Conservation (phyloP, 2,113 vertebrate species). For the Mus pahari region DNA sequence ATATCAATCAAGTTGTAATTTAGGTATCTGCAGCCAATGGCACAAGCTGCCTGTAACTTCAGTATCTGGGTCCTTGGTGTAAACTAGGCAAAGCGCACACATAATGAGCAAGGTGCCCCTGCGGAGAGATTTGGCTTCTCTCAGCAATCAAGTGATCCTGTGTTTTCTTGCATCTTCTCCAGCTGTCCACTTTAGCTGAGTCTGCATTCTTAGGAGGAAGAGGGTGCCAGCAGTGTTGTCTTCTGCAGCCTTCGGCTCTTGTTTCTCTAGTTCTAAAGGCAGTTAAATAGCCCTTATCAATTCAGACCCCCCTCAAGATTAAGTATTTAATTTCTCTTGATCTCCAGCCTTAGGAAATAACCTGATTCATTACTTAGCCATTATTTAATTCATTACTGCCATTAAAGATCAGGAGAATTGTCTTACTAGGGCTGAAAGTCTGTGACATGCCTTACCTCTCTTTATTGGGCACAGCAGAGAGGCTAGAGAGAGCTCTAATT, state of each 20-base stretch:
- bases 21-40: constrained; percentile 13
- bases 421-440: constrained; percentile 39
- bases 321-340: constrained; percentile 65
- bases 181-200: constrained; percentile 1
- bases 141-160: neutral
- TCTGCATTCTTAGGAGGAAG: neutral
- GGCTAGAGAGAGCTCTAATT: neutral
- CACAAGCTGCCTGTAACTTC: neutral
- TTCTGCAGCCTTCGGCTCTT: neutral
- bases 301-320: neutral
- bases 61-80: neutral
- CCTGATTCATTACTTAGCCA: constrained; percentile 63
- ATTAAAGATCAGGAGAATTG: constrained; percentile 65
- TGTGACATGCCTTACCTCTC: constrained; percentile 1
- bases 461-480: neutral
- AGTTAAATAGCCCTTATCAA: neutral
- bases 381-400: constrained; percentile 81
- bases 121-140: neutral
- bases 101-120: constrained; percentile 11
- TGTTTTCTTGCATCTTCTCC: constrained; percentile 18
- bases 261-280: neutral
- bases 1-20: constrained; percentile 41
- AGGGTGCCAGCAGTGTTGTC: neutral
- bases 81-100: constrained; percentile 32
- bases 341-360: constrained; percentile 68